Evolutionary conservation across 1,140 invertebrate genomes (phyloP).

Genomic region (Myzus persicae): DNA sequence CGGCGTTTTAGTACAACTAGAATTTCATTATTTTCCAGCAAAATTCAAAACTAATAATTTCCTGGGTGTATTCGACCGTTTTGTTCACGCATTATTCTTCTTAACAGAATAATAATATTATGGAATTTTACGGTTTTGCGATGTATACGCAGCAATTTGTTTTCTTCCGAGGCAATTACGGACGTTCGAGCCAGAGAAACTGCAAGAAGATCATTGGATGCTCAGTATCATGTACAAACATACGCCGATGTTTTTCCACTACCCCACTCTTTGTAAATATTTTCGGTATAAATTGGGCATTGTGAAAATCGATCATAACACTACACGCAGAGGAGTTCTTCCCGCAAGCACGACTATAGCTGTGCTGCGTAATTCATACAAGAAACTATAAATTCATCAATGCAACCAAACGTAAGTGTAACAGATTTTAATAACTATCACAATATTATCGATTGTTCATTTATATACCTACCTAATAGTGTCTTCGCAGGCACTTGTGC

Average conservation of each 20-base stretch:
- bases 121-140: not conserved
- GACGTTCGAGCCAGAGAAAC: not conserved
- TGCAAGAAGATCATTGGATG: not conserved
- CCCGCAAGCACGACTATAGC: not conserved
- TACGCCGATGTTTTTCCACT: not conserved
- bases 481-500: not conserved
- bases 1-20: too few relatives aligned
- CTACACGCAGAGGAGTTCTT: not conserved
- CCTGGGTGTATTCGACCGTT: not conserved
- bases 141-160: not conserved
- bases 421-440: not conserved
- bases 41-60: not conserved
- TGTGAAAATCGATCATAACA: not conserved
- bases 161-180: not conserved
- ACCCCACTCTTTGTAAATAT: not conserved
- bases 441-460: too few relatives aligned
- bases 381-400: not conserved
- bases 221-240: too few relatives aligned
- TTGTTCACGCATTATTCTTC: not conserved
- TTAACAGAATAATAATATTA: not conserved
- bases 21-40: not conserved
- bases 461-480: too few relatives aligned
- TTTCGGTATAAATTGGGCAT: slow-evolving; percentile 9
- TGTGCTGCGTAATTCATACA: not conserved
- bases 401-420: not conserved